Conservation (phyloP, 2,888 invertebrate genomes). For the Chrysomela aeneicollis region DNA sequence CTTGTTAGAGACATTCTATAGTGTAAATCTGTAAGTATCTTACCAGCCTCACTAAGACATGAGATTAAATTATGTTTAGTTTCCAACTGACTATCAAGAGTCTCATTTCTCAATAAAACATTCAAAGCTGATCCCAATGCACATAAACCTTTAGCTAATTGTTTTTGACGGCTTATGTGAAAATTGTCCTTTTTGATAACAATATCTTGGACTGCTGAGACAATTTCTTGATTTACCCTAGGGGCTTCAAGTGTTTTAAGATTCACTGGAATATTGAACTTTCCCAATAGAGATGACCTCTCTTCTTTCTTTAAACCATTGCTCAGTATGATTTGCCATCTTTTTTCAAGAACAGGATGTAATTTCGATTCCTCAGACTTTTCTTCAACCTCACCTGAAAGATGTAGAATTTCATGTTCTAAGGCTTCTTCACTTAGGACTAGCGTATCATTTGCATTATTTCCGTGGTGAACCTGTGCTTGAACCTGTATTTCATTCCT, state of each 20-base stretch:
- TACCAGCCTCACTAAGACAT: neutral
- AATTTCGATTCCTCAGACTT: neutral
- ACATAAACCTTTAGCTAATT: neutral
- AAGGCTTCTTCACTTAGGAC: neutral
- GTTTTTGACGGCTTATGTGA: neutral
- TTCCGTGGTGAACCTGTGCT: neutral
- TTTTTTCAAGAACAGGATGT: neutral
- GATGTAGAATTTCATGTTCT: neutral
- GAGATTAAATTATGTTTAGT: neutral
- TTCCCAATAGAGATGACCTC: neutral
- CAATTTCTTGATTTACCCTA: neutral
- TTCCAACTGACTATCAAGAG: neutral
- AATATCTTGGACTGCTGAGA: neutral
- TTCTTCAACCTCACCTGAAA: neutral
- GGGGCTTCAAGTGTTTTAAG: neutral
- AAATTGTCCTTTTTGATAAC: neutral
- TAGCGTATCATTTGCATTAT: neutral
- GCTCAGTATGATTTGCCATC: neutral
- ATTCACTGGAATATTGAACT: neutral
- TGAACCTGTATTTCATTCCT: neutral
- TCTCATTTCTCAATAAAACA: neutral
- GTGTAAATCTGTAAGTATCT: neutral
- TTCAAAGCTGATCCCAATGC: neutral
- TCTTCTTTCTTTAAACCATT: neutral
- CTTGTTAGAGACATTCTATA: neutral